phyloP scores from a whole-genome alignment of 2,888 invertebrate species.

The Pimpla rufipes region DNA sequence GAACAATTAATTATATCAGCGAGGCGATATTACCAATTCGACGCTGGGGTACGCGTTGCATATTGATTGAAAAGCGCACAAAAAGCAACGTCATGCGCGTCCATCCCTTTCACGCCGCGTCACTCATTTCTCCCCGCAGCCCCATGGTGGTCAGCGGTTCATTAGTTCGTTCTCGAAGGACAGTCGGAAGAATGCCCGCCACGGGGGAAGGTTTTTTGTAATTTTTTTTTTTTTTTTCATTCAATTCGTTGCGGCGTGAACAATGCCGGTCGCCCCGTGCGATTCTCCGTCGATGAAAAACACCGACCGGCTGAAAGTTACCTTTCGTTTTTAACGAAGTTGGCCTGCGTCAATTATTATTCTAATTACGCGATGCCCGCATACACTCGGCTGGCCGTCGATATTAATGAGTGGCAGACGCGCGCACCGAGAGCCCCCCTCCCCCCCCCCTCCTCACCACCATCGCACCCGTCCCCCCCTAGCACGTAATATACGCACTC shows the following conservation, averaged over 20 bases:
- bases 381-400: not conserved
- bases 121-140: too few relatives aligned
- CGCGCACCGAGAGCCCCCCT: not conserved
- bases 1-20: too few relatives aligned
- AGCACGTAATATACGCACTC: not conserved
- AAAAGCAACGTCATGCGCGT: too few relatives aligned
- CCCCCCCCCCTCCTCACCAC: too few relatives aligned
- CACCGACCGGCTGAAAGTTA: slow-evolving; percentile 7
- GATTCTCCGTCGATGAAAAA: not conserved
- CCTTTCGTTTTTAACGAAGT: not conserved
- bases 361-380: slow-evolving; percentile 40
- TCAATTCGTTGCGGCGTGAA: not conserved
- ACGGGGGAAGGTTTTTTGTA: not conserved
- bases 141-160: not conserved
- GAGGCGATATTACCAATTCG: too few relatives aligned
- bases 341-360: slow-evolving; percentile 11
- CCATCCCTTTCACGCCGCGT: too few relatives aligned
- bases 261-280: not conserved
- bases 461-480: too few relatives aligned
- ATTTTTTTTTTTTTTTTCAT: not conserved
- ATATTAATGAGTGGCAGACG: slow-evolving; percentile 52
- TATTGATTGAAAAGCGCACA: too few relatives aligned
- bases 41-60: too few relatives aligned
- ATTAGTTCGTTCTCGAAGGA: not conserved
- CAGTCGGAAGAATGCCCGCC: not conserved